Evolutionary conservation across 30 jellyfish, hydroid and myxozoan species (phyloP).

Genomic region (Aurelia aurita complex sp. Pacific): DNA sequence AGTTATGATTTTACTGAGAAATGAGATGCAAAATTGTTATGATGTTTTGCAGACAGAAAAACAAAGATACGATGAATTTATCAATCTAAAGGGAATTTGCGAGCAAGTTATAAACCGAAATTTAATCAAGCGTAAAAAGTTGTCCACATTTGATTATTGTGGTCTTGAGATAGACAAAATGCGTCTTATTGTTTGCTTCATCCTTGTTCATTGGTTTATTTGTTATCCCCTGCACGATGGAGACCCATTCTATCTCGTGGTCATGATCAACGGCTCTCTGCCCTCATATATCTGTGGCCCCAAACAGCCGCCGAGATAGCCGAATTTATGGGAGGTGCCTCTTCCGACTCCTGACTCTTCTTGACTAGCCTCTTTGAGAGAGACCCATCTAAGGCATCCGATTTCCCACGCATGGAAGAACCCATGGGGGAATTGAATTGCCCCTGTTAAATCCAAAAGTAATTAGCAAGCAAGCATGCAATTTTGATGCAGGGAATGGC

Average conservation of each 20-base stretch:
- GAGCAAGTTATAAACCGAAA: not conserved
- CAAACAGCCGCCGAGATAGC: constrained; percentile 2
- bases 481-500: no score
- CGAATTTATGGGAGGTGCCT: no score
- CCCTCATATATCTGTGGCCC: not conserved
- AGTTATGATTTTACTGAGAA: no score
- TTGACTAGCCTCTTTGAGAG: no score
- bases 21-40: no score
- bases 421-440: no score
- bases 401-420: no score
- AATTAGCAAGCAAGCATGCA: no score
- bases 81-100: not conserved
- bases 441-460: no score
- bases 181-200: constrained; percentile 12
- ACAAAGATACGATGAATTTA: not conserved
- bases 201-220: constrained; percentile 37
- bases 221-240: constrained; percentile 39
- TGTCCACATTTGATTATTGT: constrained; percentile 20
- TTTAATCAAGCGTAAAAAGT: constrained; percentile 15
- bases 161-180: constrained; percentile 46
- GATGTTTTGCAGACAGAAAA: not conserved
- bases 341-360: no score
- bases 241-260: constrained; percentile 9
- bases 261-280: constrained; percentile 2
- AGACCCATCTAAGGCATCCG: no score